Evolutionary conservation across 2,888 invertebrate species (phyloP).

Genomic region (Nemotelus nigrinus): DNA sequence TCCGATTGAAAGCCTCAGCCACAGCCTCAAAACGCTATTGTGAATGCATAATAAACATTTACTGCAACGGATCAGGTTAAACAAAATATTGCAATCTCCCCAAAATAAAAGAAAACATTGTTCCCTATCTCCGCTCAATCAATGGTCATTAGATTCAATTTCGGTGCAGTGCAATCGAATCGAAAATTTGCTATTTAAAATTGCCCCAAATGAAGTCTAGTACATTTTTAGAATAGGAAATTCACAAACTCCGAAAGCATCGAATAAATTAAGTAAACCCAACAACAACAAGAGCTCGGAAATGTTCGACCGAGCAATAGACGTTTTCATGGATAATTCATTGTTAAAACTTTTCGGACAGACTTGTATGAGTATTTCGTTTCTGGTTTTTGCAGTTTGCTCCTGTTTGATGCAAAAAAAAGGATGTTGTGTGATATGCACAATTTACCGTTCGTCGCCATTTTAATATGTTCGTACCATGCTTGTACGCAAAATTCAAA

Average conservation of each 20-base stretch:
- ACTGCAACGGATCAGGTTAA: no score
- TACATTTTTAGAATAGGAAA: slow-evolving; percentile 1
- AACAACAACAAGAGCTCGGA: background rate
- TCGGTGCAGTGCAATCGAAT: slow-evolving; percentile 24
- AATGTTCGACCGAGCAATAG: no score
- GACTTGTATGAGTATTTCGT: background rate
- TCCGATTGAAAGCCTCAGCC: no score
- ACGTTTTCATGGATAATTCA: background rate
- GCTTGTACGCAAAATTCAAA: no score
- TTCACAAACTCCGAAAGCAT: slow-evolving; percentile 5
- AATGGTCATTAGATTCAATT: background rate
- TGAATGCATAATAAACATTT: no score
- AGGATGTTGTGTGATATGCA: no score
- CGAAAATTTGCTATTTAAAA: slow-evolving; percentile 30
- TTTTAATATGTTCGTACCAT: no score
- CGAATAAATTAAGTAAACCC: background rate
- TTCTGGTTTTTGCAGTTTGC: background rate
- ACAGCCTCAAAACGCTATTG: no score
- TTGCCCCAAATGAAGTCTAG: slow-evolving; percentile 1
- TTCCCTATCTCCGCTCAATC: background rate
- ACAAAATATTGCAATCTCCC: no score
- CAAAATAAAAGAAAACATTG: no score
- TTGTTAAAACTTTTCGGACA: background rate
- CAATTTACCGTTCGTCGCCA: no score
- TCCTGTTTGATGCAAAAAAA: no score